Base-by-base conservation (phyloP, 2,888 invertebrate genomes). In the Mongoloraphidia duomilia region DNA sequence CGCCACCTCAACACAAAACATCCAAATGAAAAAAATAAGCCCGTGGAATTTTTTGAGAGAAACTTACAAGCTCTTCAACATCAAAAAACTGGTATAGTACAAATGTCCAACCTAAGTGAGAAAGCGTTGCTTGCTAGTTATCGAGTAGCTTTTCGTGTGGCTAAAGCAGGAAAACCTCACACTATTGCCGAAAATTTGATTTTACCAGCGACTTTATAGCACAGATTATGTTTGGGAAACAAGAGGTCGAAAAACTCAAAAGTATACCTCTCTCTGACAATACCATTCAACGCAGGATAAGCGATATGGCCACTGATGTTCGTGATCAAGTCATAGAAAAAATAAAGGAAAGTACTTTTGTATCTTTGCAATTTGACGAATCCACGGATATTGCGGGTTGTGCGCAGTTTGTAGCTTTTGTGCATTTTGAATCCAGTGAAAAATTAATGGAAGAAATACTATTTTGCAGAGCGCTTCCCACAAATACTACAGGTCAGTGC, bases 171-270 rank as follows among this genome's bases (percentile, higher is more conserved):
- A 41, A 40, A 51, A 34, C 50, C 54, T 12, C 42, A 40, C 44
- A 56, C 54, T n/a, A 55, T 52, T 53, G 53, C 50, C 46, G 54
- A 55, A 53, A 37, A 52, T 26, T 51, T 54, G 44, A n/a, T 56
- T 36, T 44, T 52, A 48, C 55, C 53, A 36, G 52, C 54, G 49
- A 55, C 53, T 47, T 53, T 55, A 56, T 55, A 47, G 50, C 44
- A 51, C 51, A 52, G 51, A 55, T 51, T 37, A 41, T 57, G 40
- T 46, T 48, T 52, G 56, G 56, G 47, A 50, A 51, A 38, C 49
- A 49, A 37, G 54, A 49, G 53, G 49, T 45, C 41, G 49, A 50
- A 44, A 41, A 57, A 34, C 44, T 57, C 48, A 34, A 38, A 39
- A 50, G 47, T 41, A 56, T 55, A 50, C 53, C 56, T 44, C 42